Evolutionary conservation across 2,888 invertebrate species (phyloP), one percentile per base, ranked within the genome.

Genomic region (Stenolophus ochropezus): DNA sequence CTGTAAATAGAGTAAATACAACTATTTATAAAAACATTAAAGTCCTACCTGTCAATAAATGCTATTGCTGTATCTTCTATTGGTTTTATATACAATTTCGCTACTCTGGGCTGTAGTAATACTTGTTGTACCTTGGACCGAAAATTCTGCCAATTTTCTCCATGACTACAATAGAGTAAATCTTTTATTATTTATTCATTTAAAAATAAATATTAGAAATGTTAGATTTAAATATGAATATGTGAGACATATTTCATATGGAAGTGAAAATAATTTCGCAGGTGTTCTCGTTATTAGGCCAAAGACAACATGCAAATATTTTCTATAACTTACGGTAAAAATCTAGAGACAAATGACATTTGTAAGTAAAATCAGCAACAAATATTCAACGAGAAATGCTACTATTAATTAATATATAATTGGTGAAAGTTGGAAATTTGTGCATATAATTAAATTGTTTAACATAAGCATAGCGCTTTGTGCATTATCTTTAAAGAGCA

Each of bases 101-200:
- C 94, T 0, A 94, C 93, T 61, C 93, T 91, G 0, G 96, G 93
- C 85, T 94, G 93, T 84, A 96, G 89, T 89, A 96, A 94, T 18
- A 94, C 93, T 85, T 94, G 93, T 73, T 96, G 95, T 3, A 96
- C 95, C 86, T 94, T 95, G 3, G 93, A 93, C 65, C 96, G 91
- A 84, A 96, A 94, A 74, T 93, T 91, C 86, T 95, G 93, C 96
- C 96, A 96, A 8, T 93, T 93, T 83, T 95, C 94, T 1, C 96
- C 96, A 86, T 96, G 96, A 0, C 96, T 96, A 88, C 0, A 87
- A 89, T 82, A 33, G 20, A 56, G n/a, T n/a, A n/a, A n/a, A n/a
- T n/a, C n/a, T n/a, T n/a, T 56, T 20, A 20, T 20, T 5, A 56
- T 11, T 18, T 20, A 21, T 8, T 11, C 33, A 8, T n/a, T n/a